Evolutionary conservation across 2,113 vertebrate genomes (phyloP).

Genomic region (Melanotaenia duboulayi): DNA sequence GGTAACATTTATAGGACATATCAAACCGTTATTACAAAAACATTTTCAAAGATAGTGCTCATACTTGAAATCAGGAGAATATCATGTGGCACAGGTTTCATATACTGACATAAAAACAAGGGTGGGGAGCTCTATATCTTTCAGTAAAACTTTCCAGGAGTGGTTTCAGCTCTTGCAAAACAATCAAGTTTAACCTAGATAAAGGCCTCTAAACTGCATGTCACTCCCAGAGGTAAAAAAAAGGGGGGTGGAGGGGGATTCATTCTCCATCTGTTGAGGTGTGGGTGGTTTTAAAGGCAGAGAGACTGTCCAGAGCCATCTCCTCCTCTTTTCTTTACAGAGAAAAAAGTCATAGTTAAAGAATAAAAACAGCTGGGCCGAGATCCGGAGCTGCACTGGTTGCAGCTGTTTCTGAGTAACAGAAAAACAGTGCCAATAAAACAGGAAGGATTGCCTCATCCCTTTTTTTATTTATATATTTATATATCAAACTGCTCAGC

Average conservation of each 20-base stretch:
- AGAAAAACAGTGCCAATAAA: conserved; percentile 44
- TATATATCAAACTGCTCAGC: no score
- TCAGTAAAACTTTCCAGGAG: conserved; percentile 25
- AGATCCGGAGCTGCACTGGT: conserved; percentile 13
- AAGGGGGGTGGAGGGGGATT: conserved; percentile 18
- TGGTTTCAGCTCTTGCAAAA: conserved; percentile 39
- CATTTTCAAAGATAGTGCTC: not conserved
- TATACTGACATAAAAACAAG: conserved; percentile 1
- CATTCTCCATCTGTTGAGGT: conserved; percentile 21
- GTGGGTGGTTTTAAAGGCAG: conserved; percentile 34
- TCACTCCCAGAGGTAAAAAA: conserved; percentile 41
- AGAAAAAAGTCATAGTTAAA: conserved; percentile 49
- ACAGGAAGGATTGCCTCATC: conserved; percentile 48
- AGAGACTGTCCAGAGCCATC: not conserved
- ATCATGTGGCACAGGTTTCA: not conserved
- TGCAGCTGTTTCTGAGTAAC: conserved; percentile 49
- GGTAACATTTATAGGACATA: not conserved
- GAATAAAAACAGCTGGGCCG: conserved; percentile 81
- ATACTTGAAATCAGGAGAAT: not conserved
- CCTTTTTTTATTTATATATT: not conserved
- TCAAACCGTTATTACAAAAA: conserved; percentile 10
- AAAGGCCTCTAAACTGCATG: conserved; percentile 12
- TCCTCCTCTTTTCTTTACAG: not conserved
- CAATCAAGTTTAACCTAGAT: conserved; percentile 11
- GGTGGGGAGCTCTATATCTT: conserved; percentile 3